These are phyloP conservation scores for Camelus bactrianus DNA, from an alignment of 2,113 vertebrate species.

Conservation along the genomic window DNA sequence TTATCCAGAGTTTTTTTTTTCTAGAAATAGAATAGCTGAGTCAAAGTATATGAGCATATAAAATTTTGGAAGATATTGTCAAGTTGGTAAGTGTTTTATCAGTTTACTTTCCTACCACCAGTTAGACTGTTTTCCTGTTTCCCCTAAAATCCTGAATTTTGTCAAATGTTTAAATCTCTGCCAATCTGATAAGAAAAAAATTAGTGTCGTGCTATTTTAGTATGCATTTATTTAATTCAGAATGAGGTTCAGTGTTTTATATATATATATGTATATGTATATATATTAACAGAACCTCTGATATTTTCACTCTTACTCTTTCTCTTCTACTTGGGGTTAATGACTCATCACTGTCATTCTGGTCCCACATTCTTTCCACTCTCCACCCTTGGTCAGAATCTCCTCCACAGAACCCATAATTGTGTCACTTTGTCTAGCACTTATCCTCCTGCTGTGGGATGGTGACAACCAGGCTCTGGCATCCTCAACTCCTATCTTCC, in stretches of 20 bases:
- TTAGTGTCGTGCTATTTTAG: not conserved
- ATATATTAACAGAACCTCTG: not conserved
- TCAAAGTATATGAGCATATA: not conserved
- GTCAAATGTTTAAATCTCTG: not conserved
- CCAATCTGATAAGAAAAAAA: not conserved
- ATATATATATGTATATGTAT: not conserved
- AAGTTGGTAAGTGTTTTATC: conserved; percentile 1
- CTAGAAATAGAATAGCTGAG: not conserved
- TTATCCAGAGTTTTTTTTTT: not conserved
- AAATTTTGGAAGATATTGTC: not conserved
- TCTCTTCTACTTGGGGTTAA: not conserved
- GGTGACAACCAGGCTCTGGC: not conserved
- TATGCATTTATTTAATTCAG: not conserved
- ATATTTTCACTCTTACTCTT: not conserved
- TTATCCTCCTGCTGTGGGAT: not conserved
- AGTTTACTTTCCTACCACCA: not conserved
- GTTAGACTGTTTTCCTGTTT: not conserved
- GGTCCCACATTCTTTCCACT: not conserved
- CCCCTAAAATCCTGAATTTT: not conserved
- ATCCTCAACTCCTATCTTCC: not conserved
- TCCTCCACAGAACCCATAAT: not conserved
- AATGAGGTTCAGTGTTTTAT: not conserved
- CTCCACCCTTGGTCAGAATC: not conserved
- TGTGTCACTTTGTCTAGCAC: not conserved
- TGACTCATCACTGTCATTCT: not conserved